Evolutionary conservation across 2,113 vertebrate genomes (phyloP).

Genomic region (Elachura formosa): DNA sequence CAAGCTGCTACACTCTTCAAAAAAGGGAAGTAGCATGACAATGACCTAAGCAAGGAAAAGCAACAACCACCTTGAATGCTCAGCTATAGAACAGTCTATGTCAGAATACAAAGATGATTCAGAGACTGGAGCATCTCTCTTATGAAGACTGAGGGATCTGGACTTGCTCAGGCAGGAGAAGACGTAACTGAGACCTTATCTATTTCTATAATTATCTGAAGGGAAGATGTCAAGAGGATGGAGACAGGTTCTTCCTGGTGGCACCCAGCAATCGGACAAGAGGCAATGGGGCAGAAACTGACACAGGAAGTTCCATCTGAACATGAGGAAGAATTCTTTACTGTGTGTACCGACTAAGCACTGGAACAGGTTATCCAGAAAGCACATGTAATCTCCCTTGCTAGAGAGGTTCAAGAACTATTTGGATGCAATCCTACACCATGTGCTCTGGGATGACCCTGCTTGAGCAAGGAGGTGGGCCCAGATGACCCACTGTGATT

Average conservation of each 20-base stretch:
- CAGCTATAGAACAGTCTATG: fast-evolving
- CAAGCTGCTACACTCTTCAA: neutral
- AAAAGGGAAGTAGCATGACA: neutral
- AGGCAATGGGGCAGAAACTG: neutral
- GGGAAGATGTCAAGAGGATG: neutral
- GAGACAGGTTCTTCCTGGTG: neutral
- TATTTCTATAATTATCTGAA: neutral
- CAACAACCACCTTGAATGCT: neutral
- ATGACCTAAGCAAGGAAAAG: neutral
- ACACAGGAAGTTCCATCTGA: neutral
- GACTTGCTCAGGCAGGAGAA: neutral
- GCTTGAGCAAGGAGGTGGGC: neutral
- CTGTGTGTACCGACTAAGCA: neutral
- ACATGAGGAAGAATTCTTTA: neutral
- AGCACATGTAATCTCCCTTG: neutral
- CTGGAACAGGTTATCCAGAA: neutral
- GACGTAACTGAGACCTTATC: neutral
- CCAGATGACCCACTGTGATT: neutral
- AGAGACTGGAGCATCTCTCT: neutral
- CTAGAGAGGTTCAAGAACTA: neutral
- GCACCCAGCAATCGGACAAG: neutral
- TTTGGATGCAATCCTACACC: neutral
- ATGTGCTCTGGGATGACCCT: neutral
- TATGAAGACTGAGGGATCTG: neutral
- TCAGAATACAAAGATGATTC: neutral